Evolutionary conservation across 2,113 vertebrate genomes (phyloP).

Genomic region (Malurus elegans): DNA sequence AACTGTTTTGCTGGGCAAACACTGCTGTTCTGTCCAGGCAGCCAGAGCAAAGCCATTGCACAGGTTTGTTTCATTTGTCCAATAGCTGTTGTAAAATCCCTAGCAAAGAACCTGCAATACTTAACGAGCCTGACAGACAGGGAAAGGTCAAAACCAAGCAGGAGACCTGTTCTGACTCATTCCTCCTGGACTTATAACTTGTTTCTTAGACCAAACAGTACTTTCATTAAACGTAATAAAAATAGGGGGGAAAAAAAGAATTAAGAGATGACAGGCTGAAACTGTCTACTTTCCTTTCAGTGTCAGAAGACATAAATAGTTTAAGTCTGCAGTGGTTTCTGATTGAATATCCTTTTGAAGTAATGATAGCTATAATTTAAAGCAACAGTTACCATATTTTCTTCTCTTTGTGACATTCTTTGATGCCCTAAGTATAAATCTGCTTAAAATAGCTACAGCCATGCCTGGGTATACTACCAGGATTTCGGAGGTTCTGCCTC

Average conservation of each 20-base stretch:
- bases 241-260: background rate
- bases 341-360: constrained; percentile 83
- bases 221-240: background rate
- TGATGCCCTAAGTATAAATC: constrained; percentile 79
- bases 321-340: constrained; percentile 75
- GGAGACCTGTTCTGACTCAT: constrained; percentile 40
- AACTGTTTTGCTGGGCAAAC: background rate
- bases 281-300: constrained; percentile 71
- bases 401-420: constrained; percentile 73
- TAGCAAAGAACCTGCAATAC: background rate
- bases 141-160: background rate
- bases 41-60: background rate
- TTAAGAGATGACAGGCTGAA: constrained; percentile 69
- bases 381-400: constrained; percentile 85
- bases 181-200: constrained; percentile 38
- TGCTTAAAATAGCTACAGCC: constrained; percentile 75
- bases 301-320: constrained; percentile 78
- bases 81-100: constrained; percentile 20
- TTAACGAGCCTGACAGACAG: constrained; percentile 30
- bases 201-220: constrained; percentile 36
- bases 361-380: constrained; percentile 85
- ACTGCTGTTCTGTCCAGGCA: background rate
- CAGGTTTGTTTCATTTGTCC: background rate
- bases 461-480: constrained; percentile 61
- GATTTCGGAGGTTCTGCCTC: constrained; percentile 66